Percentiles rank a stretch among this genome's conserved stretches.
These are phyloP conservation scores for Ceramica pisi DNA, from an alignment of 2,888 invertebrate species.

Conservation along the genomic window DNA sequence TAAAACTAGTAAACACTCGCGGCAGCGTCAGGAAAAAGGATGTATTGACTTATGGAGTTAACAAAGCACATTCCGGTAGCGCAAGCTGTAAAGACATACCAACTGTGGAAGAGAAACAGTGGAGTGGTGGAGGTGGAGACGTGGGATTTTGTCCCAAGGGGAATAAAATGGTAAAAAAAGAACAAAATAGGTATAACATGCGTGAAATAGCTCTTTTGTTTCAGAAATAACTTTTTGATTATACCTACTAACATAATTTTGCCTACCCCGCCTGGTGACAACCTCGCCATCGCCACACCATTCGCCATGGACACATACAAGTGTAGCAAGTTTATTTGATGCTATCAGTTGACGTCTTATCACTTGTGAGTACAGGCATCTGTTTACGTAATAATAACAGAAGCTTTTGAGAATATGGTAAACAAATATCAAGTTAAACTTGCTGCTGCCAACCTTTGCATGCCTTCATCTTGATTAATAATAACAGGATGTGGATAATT, in stretches of 20 bases:
- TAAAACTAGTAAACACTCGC: neutral
- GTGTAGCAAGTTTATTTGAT: neutral
- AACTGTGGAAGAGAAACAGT: no score
- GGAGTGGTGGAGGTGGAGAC: no score
- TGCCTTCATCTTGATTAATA: neutral
- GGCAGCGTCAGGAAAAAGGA: no score
- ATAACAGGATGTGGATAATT: neutral
- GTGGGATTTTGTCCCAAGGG: no score
- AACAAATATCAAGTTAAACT: neutral
- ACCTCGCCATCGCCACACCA: neutral
- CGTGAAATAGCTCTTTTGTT: neutral
- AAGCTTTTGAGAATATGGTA: neutral
- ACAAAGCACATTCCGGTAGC: no score
- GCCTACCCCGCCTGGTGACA: conserved; percentile 5
- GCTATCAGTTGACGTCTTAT: neutral
- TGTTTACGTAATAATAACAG: neutral
- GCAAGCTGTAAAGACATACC: no score
- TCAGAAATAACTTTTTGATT: neutral
- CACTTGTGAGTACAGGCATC: neutral
- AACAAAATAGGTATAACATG: no score
- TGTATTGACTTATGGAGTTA: no score
- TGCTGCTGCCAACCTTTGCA: neutral
- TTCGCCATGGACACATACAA: neutral
- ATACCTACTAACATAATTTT: neutral
- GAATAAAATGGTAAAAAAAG: no score